Conservation (phyloP, 1,140 invertebrate species). For the Ceratoteleas bidentatus region DNA sequence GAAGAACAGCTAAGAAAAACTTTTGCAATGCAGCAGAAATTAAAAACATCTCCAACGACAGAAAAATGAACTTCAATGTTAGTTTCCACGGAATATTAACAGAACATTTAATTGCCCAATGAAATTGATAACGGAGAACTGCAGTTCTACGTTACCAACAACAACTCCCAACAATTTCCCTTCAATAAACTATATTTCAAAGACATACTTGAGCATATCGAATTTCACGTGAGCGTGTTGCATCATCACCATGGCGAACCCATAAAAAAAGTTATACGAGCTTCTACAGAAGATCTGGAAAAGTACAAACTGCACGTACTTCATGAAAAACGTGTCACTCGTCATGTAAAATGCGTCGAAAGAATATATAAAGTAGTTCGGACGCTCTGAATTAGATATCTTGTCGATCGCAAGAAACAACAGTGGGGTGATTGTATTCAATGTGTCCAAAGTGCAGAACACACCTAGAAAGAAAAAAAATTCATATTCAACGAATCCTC, state of each 20-base stretch:
- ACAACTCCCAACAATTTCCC: too few species aligned
- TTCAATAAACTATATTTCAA: neutral
- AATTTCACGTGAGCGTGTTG: slow-evolving; percentile 1
- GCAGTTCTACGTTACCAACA: too few species aligned
- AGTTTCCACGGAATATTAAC: too few species aligned
- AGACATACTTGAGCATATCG: slow-evolving; percentile 1
- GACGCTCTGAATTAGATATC: neutral
- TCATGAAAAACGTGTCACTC: neutral
- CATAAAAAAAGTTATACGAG: neutral
- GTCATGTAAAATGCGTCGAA: neutral
- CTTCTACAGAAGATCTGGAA: neutral
- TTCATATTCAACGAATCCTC: neutral
- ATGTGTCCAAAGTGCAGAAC: neutral
- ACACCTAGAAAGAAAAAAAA: neutral
- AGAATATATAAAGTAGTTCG: neutral
- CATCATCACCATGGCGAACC: neutral
- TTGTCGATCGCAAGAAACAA: neutral
- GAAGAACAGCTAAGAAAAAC: neutral
- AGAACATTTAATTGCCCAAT: too few species aligned
- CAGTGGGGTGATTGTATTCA: neutral
- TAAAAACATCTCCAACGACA: too few species aligned
- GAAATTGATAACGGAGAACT: too few species aligned
- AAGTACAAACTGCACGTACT: neutral
- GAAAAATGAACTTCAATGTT: too few species aligned
- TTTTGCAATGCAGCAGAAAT: too few species aligned